These are phyloP conservation scores for Mionectes macconnelli DNA, from an alignment of 2,113 vertebrate species.

Conservation along the genomic window DNA sequence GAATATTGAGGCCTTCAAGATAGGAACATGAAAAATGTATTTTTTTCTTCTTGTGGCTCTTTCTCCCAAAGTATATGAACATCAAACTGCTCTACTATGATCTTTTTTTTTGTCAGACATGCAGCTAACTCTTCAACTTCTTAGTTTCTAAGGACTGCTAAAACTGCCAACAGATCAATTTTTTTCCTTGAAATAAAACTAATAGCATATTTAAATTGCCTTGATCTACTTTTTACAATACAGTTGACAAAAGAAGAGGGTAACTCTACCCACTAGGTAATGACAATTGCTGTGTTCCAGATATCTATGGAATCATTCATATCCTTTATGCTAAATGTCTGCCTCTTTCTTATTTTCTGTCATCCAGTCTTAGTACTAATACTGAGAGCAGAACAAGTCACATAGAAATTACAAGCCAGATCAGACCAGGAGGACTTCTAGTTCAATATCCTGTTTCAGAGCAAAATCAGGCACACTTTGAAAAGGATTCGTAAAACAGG, in stretches of 20 bases:
- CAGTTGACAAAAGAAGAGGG: background rate
- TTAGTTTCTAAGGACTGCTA: background rate
- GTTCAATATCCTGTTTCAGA: background rate
- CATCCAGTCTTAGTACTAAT: background rate
- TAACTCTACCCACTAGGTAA: background rate
- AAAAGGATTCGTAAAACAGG: background rate
- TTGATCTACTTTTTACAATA: background rate
- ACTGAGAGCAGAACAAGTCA: background rate
- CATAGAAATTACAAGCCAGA: background rate
- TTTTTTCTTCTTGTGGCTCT: background rate
- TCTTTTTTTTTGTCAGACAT: background rate
- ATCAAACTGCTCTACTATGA: background rate
- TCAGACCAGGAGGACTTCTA: background rate
- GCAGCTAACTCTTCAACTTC: background rate
- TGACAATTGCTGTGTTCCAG: background rate
- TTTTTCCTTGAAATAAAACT: background rate
- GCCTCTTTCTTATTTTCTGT: background rate
- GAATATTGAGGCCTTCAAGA: background rate
- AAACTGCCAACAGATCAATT: background rate
- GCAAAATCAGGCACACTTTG: background rate
- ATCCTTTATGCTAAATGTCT: background rate
- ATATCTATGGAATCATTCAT: background rate
- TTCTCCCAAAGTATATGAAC: background rate
- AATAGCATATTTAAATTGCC: background rate
- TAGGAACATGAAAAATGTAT: background rate